Conservation (phyloP, 2,888 invertebrate genomes). For the Aphodius granarius region DNA sequence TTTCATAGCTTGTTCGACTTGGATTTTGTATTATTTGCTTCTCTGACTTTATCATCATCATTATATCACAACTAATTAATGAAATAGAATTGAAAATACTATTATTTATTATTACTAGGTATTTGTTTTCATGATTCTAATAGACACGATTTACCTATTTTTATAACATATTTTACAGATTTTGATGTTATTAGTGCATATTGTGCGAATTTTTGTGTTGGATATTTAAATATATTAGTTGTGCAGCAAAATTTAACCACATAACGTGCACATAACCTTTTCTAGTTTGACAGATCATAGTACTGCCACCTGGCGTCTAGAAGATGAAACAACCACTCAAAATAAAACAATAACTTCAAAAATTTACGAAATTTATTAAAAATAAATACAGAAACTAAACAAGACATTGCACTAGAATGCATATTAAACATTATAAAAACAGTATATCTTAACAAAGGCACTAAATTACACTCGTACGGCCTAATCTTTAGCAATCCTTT, state of each 20-base stretch:
- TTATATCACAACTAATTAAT: no score
- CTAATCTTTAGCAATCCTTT: conserved; percentile 43
- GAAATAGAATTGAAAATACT: no score
- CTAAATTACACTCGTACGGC: background rate
- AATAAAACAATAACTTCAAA: background rate
- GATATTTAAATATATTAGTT: no score
- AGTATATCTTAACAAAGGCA: background rate
- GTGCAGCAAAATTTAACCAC: no score
- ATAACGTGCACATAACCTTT: background rate
- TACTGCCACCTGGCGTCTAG: background rate
- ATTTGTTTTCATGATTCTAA: no score
- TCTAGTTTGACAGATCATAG: background rate
- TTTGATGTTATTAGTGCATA: no score
- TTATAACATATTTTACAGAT: no score
- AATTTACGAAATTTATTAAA: background rate
- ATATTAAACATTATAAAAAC: background rate
- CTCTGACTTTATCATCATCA: no score
- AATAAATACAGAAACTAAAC: background rate
- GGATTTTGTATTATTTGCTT: background rate
- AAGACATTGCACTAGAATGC: background rate
- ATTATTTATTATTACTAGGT: no score
- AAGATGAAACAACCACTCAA: background rate
- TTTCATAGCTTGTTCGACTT: background rate
- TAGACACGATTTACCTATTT: no score
- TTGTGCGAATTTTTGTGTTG: no score